Conservation (phyloP, 2,113 vertebrate genomes). For the Lonchura striata region DNA sequence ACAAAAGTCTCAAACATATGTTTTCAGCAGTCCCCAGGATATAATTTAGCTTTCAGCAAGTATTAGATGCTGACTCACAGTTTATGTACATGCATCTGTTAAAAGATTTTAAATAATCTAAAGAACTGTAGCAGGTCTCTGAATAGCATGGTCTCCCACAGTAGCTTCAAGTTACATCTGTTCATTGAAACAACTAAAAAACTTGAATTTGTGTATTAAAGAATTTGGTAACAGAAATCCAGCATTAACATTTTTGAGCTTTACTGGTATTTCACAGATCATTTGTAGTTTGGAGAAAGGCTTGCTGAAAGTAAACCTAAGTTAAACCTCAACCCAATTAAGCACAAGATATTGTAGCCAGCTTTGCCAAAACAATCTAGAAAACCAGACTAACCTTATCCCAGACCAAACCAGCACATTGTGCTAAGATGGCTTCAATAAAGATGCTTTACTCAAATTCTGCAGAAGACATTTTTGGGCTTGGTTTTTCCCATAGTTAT, state of each 20-base stretch:
- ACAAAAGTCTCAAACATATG: background rate
- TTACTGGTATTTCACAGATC: background rate
- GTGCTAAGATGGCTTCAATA: background rate
- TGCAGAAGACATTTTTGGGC: background rate
- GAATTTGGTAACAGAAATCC: background rate
- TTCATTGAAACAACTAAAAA: background rate
- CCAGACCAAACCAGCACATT: background rate
- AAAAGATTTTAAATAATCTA: background rate
- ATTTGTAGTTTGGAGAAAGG: background rate
- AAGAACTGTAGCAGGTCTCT: background rate
- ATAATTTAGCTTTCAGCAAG: background rate
- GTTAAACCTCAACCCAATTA: background rate
- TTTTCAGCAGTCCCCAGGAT: background rate
- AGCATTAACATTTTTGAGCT: background rate
- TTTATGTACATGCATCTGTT: background rate
- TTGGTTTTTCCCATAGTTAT: background rate
- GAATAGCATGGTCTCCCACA: background rate
- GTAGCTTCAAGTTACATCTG: background rate
- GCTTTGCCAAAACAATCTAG: background rate
- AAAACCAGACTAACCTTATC: background rate
- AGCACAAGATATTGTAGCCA: background rate
- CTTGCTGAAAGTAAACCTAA: background rate
- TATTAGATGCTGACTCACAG: background rate
- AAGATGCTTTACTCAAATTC: background rate
- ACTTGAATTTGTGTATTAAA: background rate